phyloP scores from a whole-genome alignment of 2,888 invertebrate genomes.

The Hirtodrosophila cameraria region DNA sequence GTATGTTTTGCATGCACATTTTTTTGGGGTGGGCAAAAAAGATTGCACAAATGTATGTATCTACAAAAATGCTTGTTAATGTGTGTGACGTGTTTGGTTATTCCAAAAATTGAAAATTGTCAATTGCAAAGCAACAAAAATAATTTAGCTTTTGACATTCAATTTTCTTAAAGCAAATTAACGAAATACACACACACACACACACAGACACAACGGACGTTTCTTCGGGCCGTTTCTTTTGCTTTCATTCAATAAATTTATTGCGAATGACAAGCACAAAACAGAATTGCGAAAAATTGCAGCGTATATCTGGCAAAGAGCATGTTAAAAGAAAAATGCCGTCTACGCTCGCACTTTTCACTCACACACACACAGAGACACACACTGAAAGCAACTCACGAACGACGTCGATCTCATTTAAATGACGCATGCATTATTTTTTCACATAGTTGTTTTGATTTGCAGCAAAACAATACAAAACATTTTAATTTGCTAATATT shows the following conservation, averaged over 20 bases:
- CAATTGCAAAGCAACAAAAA: constrained; percentile 1
- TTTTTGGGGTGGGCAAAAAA: constrained; percentile 23
- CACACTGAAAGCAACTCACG: constrained; percentile 1
- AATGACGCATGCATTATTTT: constrained; percentile 54
- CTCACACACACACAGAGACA: constrained; percentile 32
- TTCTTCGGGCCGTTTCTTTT: constrained; percentile 61
- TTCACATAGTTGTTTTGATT: constrained; percentile 50
- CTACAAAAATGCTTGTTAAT: no score
- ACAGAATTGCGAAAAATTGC: constrained; percentile 73
- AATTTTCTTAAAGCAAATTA: constrained; percentile 42
- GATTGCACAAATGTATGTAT: background rate
- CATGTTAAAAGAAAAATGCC: constrained; percentile 69
- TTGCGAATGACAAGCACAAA: constrained; percentile 72
- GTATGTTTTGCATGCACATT: constrained; percentile 16
- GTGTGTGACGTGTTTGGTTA: constrained; percentile 9
- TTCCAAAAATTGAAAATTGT: background rate
- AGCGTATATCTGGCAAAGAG: constrained; percentile 65
- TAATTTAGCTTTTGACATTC: constrained; percentile 39
- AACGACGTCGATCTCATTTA: constrained; percentile 27
- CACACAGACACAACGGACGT: constrained; percentile 24
- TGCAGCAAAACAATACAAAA: constrained; percentile 4
- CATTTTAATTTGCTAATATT: constrained; percentile 10
- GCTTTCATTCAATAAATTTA: constrained; percentile 74
- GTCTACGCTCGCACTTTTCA: constrained; percentile 57
- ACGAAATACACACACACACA: constrained; percentile 23